Evolutionary conservation across 2,888 invertebrate genomes (phyloP).

Genomic region (Nymphalis c-album): DNA sequence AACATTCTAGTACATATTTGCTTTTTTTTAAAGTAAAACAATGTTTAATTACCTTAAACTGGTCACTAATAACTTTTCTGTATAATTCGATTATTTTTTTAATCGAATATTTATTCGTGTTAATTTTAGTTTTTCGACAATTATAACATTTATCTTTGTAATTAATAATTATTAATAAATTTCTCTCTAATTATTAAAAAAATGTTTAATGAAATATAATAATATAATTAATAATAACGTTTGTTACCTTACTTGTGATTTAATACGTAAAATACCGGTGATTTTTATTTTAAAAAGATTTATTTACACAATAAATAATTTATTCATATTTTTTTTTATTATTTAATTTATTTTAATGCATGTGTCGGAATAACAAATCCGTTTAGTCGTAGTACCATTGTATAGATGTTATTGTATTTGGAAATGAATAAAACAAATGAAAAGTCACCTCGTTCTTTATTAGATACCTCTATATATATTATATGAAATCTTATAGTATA

Average conservation of each 20-base stretch:
- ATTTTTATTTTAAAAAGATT: constrained; percentile 32
- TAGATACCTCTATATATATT: not conserved
- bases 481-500: not conserved
- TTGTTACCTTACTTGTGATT: constrained; percentile 56
- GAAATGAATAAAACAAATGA: constrained; percentile 72
- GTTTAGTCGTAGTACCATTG: constrained; percentile 78
- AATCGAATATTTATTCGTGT: not conserved
- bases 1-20: not conserved
- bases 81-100: not conserved
- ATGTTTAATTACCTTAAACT: not conserved
- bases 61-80: not conserved
- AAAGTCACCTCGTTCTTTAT: constrained; percentile 14
- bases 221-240: constrained; percentile 23
- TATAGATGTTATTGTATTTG: constrained; percentile 82
- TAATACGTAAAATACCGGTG: constrained; percentile 40
- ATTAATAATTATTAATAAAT: constrained; percentile 1
- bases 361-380: constrained; percentile 74
- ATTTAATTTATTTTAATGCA: constrained; percentile 57
- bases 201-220: constrained; percentile 9
- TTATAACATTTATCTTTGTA: not conserved
- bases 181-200: constrained; percentile 4
- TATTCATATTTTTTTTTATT: constrained; percentile 36
- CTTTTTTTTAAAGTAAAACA: not conserved
- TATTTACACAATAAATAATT: constrained; percentile 38
- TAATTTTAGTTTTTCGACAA: not conserved